These are phyloP conservation scores for Drosophila guanche DNA, from an alignment of 1,140 invertebrate genomes.

Conservation along the genomic window DNA sequence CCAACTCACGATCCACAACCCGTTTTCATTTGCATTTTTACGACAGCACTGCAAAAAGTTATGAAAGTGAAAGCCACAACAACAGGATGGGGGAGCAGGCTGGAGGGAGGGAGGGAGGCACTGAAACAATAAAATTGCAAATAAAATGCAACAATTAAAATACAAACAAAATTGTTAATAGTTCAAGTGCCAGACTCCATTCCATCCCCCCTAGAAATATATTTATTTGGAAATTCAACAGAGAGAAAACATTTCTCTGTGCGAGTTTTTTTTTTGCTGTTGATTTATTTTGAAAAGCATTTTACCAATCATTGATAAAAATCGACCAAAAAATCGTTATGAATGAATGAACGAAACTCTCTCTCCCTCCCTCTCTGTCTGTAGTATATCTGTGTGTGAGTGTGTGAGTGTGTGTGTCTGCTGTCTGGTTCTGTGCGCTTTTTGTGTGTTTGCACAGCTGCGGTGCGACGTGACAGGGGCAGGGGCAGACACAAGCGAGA, in stretches of 20 bases:
- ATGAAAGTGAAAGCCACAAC: constrained; percentile 65
- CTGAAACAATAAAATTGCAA: constrained; percentile 33
- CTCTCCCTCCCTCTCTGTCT: not conserved
- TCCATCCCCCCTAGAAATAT: constrained; percentile 4
- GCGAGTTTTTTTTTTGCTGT: constrained; percentile 7
- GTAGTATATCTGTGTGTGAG: not conserved
- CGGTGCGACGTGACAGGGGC: constrained; percentile 47
- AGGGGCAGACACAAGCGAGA: too few relatives aligned
- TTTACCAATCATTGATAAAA: constrained; percentile 82
- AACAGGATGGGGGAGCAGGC: not conserved
- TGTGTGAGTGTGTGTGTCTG: not conserved
- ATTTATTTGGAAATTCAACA: constrained; percentile 36
- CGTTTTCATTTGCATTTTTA: constrained; percentile 72
- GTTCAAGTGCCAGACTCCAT: constrained; percentile 19
- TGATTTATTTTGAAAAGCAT: constrained; percentile 73
- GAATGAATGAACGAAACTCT: constrained; percentile 58
- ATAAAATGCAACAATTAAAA: constrained; percentile 67
- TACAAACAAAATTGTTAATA: constrained; percentile 60
- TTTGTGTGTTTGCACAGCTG: constrained; percentile 59
- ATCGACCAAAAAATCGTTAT: constrained; percentile 72
- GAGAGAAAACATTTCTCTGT: constrained; percentile 25
- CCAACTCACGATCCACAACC: constrained; percentile 8
- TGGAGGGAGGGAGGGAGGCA: constrained; percentile 19
- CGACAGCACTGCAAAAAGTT: constrained; percentile 49
- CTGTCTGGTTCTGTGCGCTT: constrained; percentile 3